Percentiles rank a stretch among this genome's conserved stretches.
These are phyloP conservation scores for Serinus canaria DNA, from an alignment of 2,113 vertebrate genomes.

Conservation along the genomic window DNA sequence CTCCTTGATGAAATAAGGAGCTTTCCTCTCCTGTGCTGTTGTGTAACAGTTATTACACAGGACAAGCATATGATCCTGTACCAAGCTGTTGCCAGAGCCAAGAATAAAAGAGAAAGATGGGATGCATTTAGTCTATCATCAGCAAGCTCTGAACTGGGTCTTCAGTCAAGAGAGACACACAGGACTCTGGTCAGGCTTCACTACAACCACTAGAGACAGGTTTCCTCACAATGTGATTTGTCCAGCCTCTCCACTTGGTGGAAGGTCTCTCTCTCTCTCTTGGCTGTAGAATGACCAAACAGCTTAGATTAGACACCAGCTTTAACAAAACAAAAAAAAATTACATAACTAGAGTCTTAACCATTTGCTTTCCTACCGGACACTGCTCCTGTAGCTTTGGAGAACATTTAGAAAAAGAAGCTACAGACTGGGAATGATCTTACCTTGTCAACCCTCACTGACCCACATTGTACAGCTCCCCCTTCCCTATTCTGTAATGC, in stretches of 20 bases:
- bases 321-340: neutral
- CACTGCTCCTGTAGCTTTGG: neutral
- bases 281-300: neutral
- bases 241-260: neutral
- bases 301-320: neutral
- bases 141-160: neutral
- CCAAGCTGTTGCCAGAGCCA: neutral
- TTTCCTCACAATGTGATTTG: neutral
- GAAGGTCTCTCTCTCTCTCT: neutral
- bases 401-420: neutral
- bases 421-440: neutral
- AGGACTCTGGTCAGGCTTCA: neutral
- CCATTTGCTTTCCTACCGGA: neutral
- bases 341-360: neutral
- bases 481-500: fast-evolving
- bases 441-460: neutral
- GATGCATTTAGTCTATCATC: neutral
- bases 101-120: neutral
- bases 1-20: neutral
- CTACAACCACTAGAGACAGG: neutral
- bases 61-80: neutral
- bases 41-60: neutral
- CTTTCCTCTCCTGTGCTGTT: neutral
- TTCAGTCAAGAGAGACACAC: neutral
- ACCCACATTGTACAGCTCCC: neutral